These are phyloP conservation scores for Cotesia chilonis DNA, from an alignment of 1,140 invertebrate species.

Conservation along the genomic window DNA sequence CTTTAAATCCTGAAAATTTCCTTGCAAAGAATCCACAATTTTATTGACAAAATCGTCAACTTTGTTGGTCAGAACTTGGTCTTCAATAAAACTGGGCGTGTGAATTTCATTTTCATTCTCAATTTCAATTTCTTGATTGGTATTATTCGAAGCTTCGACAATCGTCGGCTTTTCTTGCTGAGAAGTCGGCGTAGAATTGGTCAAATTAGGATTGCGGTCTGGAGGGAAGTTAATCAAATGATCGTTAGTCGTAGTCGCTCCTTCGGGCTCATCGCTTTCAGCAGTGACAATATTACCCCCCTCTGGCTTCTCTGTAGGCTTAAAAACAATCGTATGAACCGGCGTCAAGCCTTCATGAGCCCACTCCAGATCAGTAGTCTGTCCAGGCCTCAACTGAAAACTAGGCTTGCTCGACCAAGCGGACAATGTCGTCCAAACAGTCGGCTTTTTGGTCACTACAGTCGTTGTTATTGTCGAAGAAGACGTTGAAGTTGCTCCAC, in stretches of 20 bases:
- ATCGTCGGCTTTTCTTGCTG: constrained; percentile 63
- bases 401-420: constrained; percentile 52
- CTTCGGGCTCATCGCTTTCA: constrained; percentile 52
- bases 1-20: constrained; percentile 80
- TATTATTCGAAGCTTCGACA: constrained; percentile 67
- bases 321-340: constrained; percentile 45
- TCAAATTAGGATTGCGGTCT: constrained; percentile 82
- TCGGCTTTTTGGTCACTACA: too few species aligned
- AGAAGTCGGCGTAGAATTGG: constrained; percentile 68
- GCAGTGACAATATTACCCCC: constrained; percentile 35
- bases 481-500: background rate
- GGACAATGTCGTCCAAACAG: constrained; percentile 54
- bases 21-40: constrained; percentile 81
- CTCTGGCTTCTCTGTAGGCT: constrained; percentile 35
- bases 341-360: constrained; percentile 38
- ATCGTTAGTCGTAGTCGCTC: constrained; percentile 70
- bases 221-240: constrained; percentile 83
- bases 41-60: constrained; percentile 84
- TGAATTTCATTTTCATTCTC: constrained; percentile 72
- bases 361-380: constrained; percentile 37
- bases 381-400: constrained; percentile 53
- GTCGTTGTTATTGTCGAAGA: constrained; percentile 51
- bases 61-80: constrained; percentile 78
- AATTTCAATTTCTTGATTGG: constrained; percentile 61
- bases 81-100: constrained; percentile 77